Percentiles rank a stretch among this genome's conserved stretches.
Evolutionary conservation across 2,888 invertebrate genomes (phyloP).

Genomic region (Xylophagus ater): DNA sequence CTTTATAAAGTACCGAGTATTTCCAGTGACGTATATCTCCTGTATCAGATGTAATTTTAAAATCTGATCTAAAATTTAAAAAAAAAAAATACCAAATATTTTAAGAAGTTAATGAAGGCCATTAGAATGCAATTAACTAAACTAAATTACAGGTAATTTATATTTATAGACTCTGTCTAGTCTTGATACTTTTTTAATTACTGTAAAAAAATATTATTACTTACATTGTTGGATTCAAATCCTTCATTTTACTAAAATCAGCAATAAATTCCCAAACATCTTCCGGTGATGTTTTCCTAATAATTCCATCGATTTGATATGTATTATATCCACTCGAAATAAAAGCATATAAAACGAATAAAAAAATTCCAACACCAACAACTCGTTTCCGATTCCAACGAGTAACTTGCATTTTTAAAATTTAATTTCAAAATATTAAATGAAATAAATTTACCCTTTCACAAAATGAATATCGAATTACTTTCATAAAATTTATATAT

Average conservation of each 20-base stretch:
- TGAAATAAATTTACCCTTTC: neutral
- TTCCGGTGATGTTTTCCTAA: slow-evolving; percentile 47
- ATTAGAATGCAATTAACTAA: too few species aligned
- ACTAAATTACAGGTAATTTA: too few species aligned
- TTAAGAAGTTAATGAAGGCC: too few species aligned
- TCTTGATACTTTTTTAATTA: too few species aligned
- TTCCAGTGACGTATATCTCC: slow-evolving; percentile 59
- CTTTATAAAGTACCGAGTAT: slow-evolving; percentile 53
- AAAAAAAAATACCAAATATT: slow-evolving; percentile 3
- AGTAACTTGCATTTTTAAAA: slow-evolving; percentile 10
- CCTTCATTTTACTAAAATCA: slow-evolving; percentile 60
- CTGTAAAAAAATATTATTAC: slow-evolving; percentile 26
- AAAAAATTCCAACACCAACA: slow-evolving; percentile 15
- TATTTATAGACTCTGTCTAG: too few species aligned
- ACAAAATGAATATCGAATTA: too few species aligned
- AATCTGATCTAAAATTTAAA: slow-evolving; percentile 43
- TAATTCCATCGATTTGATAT: slow-evolving; percentile 41
- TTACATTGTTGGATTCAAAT: slow-evolving; percentile 62
- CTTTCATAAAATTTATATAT: too few species aligned
- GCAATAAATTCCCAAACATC: slow-evolving; percentile 63
- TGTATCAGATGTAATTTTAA: slow-evolving; percentile 50
- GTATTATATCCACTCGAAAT: slow-evolving; percentile 33
- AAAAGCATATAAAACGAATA: slow-evolving; percentile 28
- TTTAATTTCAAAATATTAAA: slow-evolving; percentile 2
- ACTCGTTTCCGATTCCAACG: slow-evolving; percentile 15